Percentiles rank a stretch among this genome's conserved stretches.
phyloP scores from a whole-genome alignment of 2,888 invertebrate species.

The Calameuta filiformis region DNA sequence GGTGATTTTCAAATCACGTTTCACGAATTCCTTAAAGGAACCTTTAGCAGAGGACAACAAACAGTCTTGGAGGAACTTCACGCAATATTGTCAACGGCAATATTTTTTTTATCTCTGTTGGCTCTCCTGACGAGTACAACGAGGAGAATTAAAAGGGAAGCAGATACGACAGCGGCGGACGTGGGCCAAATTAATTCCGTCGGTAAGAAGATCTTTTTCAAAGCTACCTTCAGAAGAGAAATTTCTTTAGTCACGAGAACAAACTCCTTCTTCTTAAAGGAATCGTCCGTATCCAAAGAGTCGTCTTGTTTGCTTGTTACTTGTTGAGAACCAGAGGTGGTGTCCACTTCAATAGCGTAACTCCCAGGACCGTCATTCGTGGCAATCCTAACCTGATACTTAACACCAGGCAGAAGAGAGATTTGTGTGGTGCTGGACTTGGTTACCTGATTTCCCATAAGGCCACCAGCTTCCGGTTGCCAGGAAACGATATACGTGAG shows the following conservation, averaged over 20 bases:
- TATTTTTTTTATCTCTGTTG: neutral
- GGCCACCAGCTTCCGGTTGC: conserved; percentile 60
- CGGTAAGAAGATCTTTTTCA: neutral
- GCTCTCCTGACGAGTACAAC: neutral
- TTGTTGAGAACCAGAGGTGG: conserved; percentile 26
- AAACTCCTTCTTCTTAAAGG: neutral
- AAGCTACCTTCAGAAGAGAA: neutral
- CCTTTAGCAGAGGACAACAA: neutral
- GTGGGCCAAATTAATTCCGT: neutral
- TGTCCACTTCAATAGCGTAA: conserved; percentile 61
- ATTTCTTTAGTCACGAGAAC: neutral
- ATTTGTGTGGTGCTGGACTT: conserved; percentile 59
- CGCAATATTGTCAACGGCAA: neutral
- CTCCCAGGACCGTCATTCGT: conserved; percentile 63
- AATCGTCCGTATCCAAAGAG: neutral
- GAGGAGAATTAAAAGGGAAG: neutral
- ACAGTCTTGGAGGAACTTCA: neutral
- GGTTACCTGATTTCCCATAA: conserved; percentile 62
- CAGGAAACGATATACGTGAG: conserved; percentile 51
- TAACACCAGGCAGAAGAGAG: conserved; percentile 58
- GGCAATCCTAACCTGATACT: conserved; percentile 59
- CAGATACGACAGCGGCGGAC: neutral
- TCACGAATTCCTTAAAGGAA: neutral
- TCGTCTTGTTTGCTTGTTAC: neutral
- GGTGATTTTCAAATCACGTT: neutral